These are phyloP conservation scores for Coremacera marginata DNA, from an alignment of 2,888 invertebrate genomes.

Conservation along the genomic window DNA sequence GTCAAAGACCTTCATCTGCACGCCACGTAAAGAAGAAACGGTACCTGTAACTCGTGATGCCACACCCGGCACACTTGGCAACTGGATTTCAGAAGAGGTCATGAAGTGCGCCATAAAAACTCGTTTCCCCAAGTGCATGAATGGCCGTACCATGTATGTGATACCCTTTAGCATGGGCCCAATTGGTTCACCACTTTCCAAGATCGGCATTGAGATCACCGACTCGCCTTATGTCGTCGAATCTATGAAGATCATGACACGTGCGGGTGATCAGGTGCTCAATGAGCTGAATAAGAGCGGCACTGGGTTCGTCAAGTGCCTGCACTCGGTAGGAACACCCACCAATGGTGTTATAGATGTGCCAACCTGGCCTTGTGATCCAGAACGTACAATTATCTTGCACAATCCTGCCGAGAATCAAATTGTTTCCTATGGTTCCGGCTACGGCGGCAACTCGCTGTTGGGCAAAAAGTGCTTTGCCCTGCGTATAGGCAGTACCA, in stretches of 20 bases:
- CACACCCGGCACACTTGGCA: conserved; percentile 87
- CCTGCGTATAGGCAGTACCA: conserved; percentile 92
- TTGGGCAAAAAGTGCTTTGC: conserved; percentile 99
- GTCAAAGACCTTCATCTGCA: conserved; percentile 94
- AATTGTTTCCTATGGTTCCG: conserved; percentile 80
- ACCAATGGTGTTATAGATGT: conserved; percentile 73
- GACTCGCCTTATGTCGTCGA: conserved; percentile 98
- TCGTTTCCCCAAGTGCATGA: conserved; percentile 91
- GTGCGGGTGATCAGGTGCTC: conserved; percentile 78
- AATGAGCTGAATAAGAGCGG: conserved; percentile 72
- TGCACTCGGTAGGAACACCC: conserved; percentile 94
- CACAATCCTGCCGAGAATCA: conserved; percentile 74
- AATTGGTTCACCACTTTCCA: conserved; percentile 92
- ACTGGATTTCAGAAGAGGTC: conserved; percentile 90
- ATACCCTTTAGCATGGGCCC: conserved; percentile 99
- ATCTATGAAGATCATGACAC: conserved; percentile 98
- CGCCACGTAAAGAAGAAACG: conserved; percentile 82
- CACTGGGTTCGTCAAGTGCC: conserved; percentile 82
- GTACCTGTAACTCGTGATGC: conserved; percentile 84
- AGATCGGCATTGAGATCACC: conserved; percentile 96
- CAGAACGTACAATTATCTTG: conserved; percentile 90
- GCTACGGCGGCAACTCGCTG: conserved; percentile 96
- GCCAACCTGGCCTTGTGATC: conserved; percentile 96
- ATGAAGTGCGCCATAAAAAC: conserved; percentile 84
- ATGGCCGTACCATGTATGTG: conserved; percentile 96